Percentiles rank a stretch among this genome's conserved stretches.
These are phyloP conservation scores for Fragum fragum DNA, from an alignment of 2,888 invertebrate genomes.

Conservation along the genomic window DNA sequence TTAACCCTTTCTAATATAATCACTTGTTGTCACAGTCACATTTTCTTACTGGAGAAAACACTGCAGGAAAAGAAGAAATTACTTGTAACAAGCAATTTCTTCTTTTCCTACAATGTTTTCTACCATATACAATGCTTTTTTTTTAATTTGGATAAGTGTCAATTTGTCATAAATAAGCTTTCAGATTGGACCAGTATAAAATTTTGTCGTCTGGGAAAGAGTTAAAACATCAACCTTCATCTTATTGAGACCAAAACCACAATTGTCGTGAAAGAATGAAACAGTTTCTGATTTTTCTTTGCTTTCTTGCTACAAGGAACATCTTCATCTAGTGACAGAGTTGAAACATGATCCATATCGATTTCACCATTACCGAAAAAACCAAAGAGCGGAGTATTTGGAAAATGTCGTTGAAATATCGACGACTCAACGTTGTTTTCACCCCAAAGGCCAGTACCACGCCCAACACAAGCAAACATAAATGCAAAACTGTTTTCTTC, in stretches of 20 bases:
- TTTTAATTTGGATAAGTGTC: too few species aligned
- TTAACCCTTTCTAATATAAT: too few species aligned
- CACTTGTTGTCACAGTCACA: too few species aligned
- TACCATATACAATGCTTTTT: too few species aligned
- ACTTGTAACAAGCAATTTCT: too few species aligned
- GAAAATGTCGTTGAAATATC: constrained; percentile 86
- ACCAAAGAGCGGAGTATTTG: constrained; percentile 87
- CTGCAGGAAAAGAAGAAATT: too few species aligned
- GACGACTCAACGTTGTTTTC: constrained; percentile 85
- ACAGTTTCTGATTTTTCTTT: constrained; percentile 69
- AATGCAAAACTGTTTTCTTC: constrained; percentile 83
- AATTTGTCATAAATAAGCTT: background rate
- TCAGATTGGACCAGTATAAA: background rate
- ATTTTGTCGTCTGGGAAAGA: background rate
- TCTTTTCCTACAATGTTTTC: too few species aligned
- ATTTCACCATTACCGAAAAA: constrained; percentile 88
- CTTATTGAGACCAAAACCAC: constrained; percentile 74
- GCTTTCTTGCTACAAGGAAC: constrained; percentile 34
- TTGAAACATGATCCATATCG: constrained; percentile 80
- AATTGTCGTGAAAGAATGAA: constrained; percentile 81
- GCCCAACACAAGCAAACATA: constrained; percentile 87
- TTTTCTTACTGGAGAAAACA: too few species aligned
- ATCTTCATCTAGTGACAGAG: background rate
- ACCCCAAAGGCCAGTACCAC: constrained; percentile 83
- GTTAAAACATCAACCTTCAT: constrained; percentile 33